Evolutionary conservation across 2,797 vertebrate genomes (phyloP).

Genomic region (Dicrostonyx torquatus): DNA sequence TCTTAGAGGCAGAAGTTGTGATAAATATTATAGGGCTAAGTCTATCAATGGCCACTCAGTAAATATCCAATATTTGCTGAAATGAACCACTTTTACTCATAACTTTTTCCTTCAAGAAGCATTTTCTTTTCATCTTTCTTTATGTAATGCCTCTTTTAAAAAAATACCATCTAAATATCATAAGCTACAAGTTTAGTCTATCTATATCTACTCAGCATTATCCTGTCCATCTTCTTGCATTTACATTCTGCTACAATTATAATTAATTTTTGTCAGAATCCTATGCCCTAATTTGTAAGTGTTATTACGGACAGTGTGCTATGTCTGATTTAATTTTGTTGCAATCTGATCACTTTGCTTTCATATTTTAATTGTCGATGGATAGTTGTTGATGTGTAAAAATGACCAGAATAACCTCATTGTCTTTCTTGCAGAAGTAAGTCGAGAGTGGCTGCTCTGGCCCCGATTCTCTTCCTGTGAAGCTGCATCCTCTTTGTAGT

Average conservation of each 20-base stretch:
- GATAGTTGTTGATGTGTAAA: neutral
- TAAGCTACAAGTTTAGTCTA: neutral
- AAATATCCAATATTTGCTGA: neutral
- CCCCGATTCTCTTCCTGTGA: neutral
- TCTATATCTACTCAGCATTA: neutral
- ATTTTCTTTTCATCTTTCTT: slow-evolving; percentile 13
- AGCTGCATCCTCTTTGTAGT: neutral
- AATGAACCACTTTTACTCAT: neutral
- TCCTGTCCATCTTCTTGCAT: neutral
- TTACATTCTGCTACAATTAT: slow-evolving; percentile 33
- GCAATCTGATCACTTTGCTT: slow-evolving; percentile 26
- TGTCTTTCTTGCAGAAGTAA: neutral
- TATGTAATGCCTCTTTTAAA: neutral
- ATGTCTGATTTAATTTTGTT: slow-evolving; percentile 46
- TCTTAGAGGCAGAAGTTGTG: neutral
- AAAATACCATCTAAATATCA: neutral
- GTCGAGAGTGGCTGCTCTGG: neutral
- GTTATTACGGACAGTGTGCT: neutral
- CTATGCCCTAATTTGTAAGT: slow-evolving; percentile 15
- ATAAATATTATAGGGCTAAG: neutral
- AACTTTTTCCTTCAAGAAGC: neutral
- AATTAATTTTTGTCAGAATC: slow-evolving; percentile 46
- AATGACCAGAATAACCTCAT: neutral
- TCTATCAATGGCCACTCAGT: neutral
- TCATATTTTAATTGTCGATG: slow-evolving; percentile 27